These are phyloP conservation scores for Sebastes minor DNA, from an alignment of 2,797 vertebrate genomes.

Conservation along the genomic window DNA sequence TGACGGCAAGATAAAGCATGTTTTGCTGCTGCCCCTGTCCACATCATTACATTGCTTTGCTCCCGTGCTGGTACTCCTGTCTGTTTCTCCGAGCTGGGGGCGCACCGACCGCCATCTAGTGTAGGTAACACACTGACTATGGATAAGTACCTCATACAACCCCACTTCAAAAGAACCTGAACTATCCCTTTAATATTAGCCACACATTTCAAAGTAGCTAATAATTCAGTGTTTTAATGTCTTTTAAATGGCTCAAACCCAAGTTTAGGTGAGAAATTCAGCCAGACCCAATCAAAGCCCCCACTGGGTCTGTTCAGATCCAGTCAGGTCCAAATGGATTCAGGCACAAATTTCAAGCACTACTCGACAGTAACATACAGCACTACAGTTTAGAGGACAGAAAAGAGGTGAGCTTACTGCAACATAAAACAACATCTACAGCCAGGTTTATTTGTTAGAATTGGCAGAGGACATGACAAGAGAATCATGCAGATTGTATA, in stretches of 20 bases:
- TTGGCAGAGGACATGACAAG: constrained; percentile 22
- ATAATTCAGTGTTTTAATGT: neutral
- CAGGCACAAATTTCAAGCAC: constrained; percentile 54
- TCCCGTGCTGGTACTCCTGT: too few relatives aligned
- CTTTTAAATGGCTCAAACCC: constrained; percentile 17
- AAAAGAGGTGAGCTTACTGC: constrained; percentile 44
- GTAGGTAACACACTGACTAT: too few relatives aligned
- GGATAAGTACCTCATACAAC: too few relatives aligned
- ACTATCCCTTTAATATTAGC: neutral
- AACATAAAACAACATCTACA: constrained; percentile 35
- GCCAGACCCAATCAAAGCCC: constrained; percentile 23
- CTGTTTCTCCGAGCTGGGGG: too few relatives aligned
- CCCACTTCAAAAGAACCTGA: too few relatives aligned
- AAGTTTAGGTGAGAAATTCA: constrained; percentile 60
- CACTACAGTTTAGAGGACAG: constrained; percentile 33
- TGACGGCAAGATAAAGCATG: too few relatives aligned
- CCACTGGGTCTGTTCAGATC: constrained; percentile 31
- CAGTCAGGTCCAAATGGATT: constrained; percentile 34
- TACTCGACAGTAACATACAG: constrained; percentile 2
- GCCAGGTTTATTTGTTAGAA: constrained; percentile 26
- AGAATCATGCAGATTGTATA: constrained; percentile 50
- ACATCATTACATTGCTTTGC: too few relatives aligned
- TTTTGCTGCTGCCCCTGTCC: too few relatives aligned
- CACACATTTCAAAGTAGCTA: neutral
- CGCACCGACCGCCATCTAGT: fast-evolving